Conservation (phyloP, 2,888 invertebrate species). For the Athrips mouffetella region DNA sequence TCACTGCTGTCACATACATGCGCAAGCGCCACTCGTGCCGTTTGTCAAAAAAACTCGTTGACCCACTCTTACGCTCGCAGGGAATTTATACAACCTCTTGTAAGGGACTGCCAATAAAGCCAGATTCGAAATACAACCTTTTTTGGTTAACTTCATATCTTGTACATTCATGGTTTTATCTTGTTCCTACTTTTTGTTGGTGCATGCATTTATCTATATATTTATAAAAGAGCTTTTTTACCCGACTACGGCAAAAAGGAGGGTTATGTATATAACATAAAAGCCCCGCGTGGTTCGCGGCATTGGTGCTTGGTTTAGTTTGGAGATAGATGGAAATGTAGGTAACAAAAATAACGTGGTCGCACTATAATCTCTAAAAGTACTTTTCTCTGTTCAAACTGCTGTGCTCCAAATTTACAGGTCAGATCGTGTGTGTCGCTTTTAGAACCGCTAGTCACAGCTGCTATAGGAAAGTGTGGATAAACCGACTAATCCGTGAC, state of each 20-base stretch:
- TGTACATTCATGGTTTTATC: neutral
- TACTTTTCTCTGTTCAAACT: neutral
- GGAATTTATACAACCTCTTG: neutral
- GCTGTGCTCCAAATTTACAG: neutral
- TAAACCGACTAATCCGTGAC: neutral
- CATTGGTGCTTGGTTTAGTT: no score
- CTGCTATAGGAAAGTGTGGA: neutral
- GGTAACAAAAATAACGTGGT: no score
- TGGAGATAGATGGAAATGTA: no score
- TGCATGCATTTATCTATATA: no score
- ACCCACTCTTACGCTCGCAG: slow-evolving; percentile 31
- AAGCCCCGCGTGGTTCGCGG: no score
- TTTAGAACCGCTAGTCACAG: neutral
- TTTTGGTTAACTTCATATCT: neutral
- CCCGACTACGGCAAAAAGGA: no score
- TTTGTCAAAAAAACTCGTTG: slow-evolving; percentile 42
- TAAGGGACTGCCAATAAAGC: neutral
- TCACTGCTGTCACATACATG: neutral
- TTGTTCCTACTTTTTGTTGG: no score
- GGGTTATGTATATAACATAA: no score
- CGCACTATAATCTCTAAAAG: no score
- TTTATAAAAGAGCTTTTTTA: no score
- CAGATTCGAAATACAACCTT: neutral
- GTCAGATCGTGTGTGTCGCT: slow-evolving; percentile 4
- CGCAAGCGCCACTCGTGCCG: slow-evolving; percentile 10